Conservation (phyloP, 2,113 vertebrate genomes). For the Charadrius vociferus region DNA sequence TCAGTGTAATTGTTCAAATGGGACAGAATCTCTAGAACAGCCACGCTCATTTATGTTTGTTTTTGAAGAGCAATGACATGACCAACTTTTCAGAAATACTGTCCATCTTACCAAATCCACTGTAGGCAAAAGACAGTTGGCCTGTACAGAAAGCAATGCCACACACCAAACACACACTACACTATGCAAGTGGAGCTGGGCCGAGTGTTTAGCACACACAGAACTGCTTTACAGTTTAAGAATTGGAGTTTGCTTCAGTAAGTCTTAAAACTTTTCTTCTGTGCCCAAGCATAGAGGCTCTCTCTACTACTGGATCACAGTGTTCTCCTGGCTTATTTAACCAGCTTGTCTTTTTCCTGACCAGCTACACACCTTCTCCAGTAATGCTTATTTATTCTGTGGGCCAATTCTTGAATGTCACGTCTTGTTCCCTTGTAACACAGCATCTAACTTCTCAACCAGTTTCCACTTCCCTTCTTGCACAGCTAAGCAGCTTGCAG, state of each 20-base stretch:
- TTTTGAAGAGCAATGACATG: not conserved
- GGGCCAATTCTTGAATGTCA: not conserved
- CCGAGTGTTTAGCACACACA: not conserved
- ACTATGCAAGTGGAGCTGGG: not conserved
- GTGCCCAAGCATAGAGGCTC: not conserved
- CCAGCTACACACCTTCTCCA: not conserved
- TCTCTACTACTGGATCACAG: not conserved
- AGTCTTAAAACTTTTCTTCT: not conserved
- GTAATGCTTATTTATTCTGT: not conserved
- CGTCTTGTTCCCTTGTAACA: not conserved
- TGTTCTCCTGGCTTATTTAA: not conserved
- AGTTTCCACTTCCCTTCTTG: not conserved
- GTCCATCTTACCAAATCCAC: rapidly evolving
- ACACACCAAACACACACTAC: rapidly evolving
- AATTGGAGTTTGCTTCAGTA: not conserved
- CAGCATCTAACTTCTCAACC: not conserved
- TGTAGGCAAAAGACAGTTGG: not conserved
- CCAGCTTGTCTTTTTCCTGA: not conserved
- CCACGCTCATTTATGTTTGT: not conserved
- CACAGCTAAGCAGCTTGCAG: not conserved
- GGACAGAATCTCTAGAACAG: not conserved
- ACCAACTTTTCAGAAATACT: not conserved
- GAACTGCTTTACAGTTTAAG: not conserved
- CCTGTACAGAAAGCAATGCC: not conserved
- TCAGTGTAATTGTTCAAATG: not conserved